Conservation (phyloP, 1,140 invertebrate species). For the Rhizoglyphus robini region DNA sequence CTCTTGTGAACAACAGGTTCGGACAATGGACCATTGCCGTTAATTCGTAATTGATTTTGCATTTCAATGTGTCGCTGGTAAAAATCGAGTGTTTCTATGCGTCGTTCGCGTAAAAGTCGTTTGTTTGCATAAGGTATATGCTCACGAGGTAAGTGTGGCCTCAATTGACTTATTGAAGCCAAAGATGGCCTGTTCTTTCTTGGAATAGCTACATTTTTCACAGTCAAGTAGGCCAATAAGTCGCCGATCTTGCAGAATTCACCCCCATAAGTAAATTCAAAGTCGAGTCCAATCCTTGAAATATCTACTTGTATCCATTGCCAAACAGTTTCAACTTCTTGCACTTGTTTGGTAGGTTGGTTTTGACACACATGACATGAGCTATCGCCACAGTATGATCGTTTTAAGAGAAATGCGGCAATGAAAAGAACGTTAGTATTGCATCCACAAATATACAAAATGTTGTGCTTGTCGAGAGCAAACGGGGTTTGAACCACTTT, state of each 20-base stretch:
- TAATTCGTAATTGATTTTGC: background rate
- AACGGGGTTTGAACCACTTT: background rate
- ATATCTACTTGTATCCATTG: background rate
- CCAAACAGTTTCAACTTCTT: background rate
- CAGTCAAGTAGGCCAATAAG: constrained; percentile 3
- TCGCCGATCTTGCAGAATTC: background rate
- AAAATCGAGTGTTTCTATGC: background rate
- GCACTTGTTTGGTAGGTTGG: background rate
- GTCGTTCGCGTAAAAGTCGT: background rate
- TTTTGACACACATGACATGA: background rate
- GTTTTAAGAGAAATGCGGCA: background rate
- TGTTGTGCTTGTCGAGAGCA: background rate
- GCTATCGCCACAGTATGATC: background rate
- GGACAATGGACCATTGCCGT: background rate
- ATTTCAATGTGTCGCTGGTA: background rate
- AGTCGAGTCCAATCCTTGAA: background rate
- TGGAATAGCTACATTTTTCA: background rate
- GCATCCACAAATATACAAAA: background rate
- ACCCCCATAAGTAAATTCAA: background rate
- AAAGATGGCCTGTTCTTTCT: background rate
- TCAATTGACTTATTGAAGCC: background rate
- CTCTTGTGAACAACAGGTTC: background rate
- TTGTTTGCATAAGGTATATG: background rate
- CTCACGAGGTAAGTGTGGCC: background rate
- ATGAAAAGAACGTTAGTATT: background rate